Evolutionary conservation across 1,140 invertebrate genomes (phyloP).

Genomic region (Drosophila kepulauana): DNA sequence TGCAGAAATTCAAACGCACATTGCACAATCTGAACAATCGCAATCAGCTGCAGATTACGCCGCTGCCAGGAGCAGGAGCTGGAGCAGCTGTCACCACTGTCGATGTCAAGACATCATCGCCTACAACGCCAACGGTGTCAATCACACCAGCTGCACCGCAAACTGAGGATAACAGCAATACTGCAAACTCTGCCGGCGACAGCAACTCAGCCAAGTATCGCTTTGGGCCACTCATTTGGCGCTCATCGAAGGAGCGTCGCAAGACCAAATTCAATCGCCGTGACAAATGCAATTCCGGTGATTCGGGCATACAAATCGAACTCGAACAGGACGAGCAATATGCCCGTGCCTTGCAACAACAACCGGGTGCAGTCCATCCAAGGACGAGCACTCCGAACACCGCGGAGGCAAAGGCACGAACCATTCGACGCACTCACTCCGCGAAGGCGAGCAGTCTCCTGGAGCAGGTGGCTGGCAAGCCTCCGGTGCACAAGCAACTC

Average conservation of each 20-base stretch:
- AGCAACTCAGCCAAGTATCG: slow-evolving; percentile 77
- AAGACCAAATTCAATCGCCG: slow-evolving; percentile 89
- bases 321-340: slow-evolving; percentile 85
- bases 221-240: slow-evolving; percentile 90
- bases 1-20: slow-evolving; percentile 90
- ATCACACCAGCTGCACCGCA: slow-evolving; percentile 33
- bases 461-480: slow-evolving; percentile 38
- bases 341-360: slow-evolving; percentile 46
- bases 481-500: slow-evolving; percentile 52
- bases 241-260: slow-evolving; percentile 90
- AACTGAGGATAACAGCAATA: not conserved
- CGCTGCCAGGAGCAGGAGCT: slow-evolving; percentile 39
- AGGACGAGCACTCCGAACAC: slow-evolving; percentile 13
- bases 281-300: slow-evolving; percentile 91
- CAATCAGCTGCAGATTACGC: slow-evolving; percentile 67
- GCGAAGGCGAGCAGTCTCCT: slow-evolving; percentile 68
- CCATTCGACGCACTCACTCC: slow-evolving; percentile 77
- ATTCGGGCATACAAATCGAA: slow-evolving; percentile 91
- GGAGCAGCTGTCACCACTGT: slow-evolving; percentile 2
- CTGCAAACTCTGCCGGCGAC: slow-evolving; percentile 32
- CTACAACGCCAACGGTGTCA: slow-evolving; percentile 83
- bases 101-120: slow-evolving; percentile 50
- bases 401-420: slow-evolving; percentile 45
- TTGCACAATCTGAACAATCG: slow-evolving; percentile 86
- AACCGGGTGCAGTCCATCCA: not conserved